Base-by-base conservation (phyloP, 2,113 vertebrate species). In the Amazona vittata region DNA sequence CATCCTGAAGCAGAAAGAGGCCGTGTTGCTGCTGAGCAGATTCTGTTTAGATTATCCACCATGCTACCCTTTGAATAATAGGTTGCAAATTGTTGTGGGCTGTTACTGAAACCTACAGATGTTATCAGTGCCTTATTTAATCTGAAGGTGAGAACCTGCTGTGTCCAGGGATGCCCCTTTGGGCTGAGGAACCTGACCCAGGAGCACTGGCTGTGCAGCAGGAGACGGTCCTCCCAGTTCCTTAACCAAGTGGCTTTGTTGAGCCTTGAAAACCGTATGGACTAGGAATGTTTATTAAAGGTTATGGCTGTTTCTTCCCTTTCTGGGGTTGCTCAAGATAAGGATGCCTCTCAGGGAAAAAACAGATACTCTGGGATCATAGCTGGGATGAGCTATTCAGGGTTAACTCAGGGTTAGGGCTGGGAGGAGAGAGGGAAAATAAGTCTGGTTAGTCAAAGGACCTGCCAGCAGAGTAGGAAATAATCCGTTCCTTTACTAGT, bases 161-260 rank as follows among this genome's bases (percentile, higher is more conserved):
- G 2, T 14, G 1, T 13, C 86, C 10, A 8, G 11, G 41, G 33
- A 11, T 7, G 33, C 33, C 52, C 29, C 25, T 24, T 31, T 0
- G 0, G 18, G n/a, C n/a, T 2, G 0, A 3, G 65, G 1, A 8
- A 14, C 8, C 33, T 12, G 21, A 52, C n/a, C 41, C 24, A 3
- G 90, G 46, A 65, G 35, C 16, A 0, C 24, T n/a, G 73, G 12
- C 60, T 37, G 47, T 13, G 37, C 25, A 25, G 37, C 2, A 17
- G 50, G 57, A 46, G 11, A 0, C 2, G 9, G 29, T 12, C n/a
- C 43, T 52, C 41, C 47, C 25, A 1, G 11, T 52, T 33, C 52
- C 59, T 67, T 47, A 26, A 8, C 31, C 1, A 1, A 41, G 46
- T 7, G 37, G 15, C n/a, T 80, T 70, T 28, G 28, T 47, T 37